Percentiles rank a stretch among this genome's conserved stretches.
phyloP scores from a whole-genome alignment of 2,888 invertebrate species.

The Mesorhabditis sp. region DNA sequence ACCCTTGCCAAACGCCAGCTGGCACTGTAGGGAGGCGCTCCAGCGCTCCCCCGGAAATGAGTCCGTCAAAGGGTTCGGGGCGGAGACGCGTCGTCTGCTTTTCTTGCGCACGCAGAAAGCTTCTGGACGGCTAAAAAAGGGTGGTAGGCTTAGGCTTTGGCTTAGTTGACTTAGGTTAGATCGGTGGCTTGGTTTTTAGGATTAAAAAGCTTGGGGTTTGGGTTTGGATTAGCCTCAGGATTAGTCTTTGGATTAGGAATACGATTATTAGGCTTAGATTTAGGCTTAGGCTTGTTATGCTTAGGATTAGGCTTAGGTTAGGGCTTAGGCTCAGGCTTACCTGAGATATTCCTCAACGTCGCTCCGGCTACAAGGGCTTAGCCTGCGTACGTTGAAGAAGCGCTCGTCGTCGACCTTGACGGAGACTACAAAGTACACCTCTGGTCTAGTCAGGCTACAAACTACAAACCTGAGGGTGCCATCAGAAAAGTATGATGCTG shows the following conservation, averaged over 20 bases:
- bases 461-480: slow-evolving; percentile 23
- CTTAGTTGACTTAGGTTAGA: too few relatives aligned
- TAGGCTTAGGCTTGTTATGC: too few relatives aligned
- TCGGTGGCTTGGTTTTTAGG: background rate
- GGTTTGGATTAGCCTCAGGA: too few relatives aligned
- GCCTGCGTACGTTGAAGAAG: background rate
- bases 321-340: background rate
- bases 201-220: background rate
- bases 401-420: background rate
- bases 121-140: background rate
- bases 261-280: too few relatives aligned
- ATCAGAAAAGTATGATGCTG: slow-evolving; percentile 45
- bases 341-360: background rate
- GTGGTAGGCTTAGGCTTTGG: too few relatives aligned
- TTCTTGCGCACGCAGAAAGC: slow-evolving; percentile 24
- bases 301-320: too few relatives aligned
- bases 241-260: too few relatives aligned
- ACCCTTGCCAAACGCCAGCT: slow-evolving; percentile 48
- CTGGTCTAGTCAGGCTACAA: background rate
- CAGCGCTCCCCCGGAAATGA: slow-evolving; percentile 3
- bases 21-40: slow-evolving; percentile 37
- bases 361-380: background rate
- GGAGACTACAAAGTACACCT: background rate
- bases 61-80: background rate
- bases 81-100: background rate